Evolutionary conservation across 2,113 vertebrate species (phyloP).

Genomic region (Orthonyx spaldingii): DNA sequence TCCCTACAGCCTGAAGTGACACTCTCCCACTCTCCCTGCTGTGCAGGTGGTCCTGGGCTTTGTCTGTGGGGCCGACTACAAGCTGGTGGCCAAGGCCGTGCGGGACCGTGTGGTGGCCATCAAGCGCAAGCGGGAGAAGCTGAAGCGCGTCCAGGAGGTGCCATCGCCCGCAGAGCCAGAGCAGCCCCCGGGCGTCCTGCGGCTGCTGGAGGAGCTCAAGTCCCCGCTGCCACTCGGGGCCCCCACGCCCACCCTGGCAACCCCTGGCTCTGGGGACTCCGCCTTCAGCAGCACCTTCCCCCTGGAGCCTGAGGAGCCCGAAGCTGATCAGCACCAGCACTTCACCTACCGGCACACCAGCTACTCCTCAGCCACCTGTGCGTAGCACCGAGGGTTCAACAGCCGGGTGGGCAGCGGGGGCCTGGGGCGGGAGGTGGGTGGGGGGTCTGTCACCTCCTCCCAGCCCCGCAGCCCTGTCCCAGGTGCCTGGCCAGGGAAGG

Average conservation of each 20-base stretch:
- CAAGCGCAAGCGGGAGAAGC: constrained; percentile 85
- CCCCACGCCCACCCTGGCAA: background rate
- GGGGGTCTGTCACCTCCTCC: background rate
- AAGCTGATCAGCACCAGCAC: constrained; percentile 86
- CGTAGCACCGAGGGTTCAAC: background rate
- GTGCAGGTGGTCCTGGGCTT: constrained; percentile 87
- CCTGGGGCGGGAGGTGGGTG: accelerated
- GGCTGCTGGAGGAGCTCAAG: constrained; percentile 62
- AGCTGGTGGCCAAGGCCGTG: constrained; percentile 87
- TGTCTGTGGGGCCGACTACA: constrained; percentile 88
- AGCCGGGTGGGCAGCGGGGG: accelerated
- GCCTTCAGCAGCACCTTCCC: constrained; percentile 69
- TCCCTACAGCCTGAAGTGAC: accelerated
- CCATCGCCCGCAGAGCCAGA: background rate
- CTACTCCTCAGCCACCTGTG: constrained; percentile 91
- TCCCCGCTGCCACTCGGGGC: background rate
- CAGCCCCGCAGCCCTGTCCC: background rate
- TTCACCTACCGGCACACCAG: constrained; percentile 84
- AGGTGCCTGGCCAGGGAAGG: background rate
- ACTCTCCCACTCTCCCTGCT: background rate
- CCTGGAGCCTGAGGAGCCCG: constrained; percentile 86
- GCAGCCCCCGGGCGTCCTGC: background rate
- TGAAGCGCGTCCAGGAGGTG: constrained; percentile 63
- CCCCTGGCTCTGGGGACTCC: constrained; percentile 64
- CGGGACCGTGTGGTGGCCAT: constrained; percentile 82